Conservation (phyloP, 2,113 vertebrate species). For the Ptilorrhoa leucosticta region DNA sequence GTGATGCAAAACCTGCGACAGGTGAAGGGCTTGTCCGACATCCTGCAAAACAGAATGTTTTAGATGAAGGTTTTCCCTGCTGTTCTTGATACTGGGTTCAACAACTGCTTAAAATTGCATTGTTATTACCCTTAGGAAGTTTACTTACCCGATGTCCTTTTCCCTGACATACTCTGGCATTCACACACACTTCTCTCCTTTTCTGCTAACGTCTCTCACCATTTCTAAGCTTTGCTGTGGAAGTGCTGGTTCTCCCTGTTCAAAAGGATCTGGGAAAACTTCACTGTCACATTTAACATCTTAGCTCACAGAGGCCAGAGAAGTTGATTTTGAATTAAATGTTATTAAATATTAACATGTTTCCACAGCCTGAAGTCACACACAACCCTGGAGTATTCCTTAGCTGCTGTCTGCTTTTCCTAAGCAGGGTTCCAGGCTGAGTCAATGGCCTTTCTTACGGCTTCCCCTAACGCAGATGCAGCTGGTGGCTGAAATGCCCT, state of each 20-base stretch:
- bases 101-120: background rate
- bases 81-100: background rate
- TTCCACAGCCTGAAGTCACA: background rate
- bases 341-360: background rate
- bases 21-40: background rate
- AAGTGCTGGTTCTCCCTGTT: background rate
- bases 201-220: background rate
- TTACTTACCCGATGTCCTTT: background rate
- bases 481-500: background rate
- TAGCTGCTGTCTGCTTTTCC: background rate
- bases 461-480: background rate
- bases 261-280: background rate
- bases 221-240: background rate
- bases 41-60: background rate
- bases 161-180: background rate
- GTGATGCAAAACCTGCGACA: background rate
- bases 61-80: background rate
- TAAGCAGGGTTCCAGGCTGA: background rate
- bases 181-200: background rate
- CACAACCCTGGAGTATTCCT: background rate
- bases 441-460: background rate
- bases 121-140: background rate
- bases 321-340: background rate
- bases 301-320: background rate
- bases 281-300: background rate